Base-by-base conservation (phyloP, 1,140 invertebrate species). In the Grapholita molesta region DNA sequence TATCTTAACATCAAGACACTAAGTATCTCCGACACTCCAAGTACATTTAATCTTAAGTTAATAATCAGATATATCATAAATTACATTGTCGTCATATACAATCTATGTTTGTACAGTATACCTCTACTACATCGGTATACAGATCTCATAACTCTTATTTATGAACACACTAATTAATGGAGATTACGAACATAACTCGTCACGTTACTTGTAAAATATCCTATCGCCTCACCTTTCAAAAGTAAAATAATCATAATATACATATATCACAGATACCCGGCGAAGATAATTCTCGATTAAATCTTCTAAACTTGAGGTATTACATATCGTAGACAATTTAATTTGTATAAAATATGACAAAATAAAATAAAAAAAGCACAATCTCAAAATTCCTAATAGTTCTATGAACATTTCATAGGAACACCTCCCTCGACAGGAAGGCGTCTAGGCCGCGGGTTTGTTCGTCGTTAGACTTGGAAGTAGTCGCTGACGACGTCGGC, bases 401-500 rank as follows among this genome's bases (percentile, higher is more conserved):
- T 32, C 7, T 73, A 64, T 67, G 25, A 30, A 35, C 32, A 32
- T 72, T 70, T 75, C 67, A 77, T 75, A 78, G 74, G 70, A 74
- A 74, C 72, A 76, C 33, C 66, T 75, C 70, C 32, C 12, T 3
- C 55, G 55, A 61, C 15, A 25, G 55, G 25, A 0, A 7, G 8
- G 30, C 33, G 33, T 28, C 48, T 70, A 66, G 23, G 48, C 38
- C 48, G 11, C 67, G 61, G 33, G 48, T 21, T 42, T 66, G 61
- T 70, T 64, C 1, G 35, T 15, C 15, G 35, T 79, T 91, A 92
- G 68, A 92, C 92, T 80, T 92, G 91, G 74, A 92, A 92, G 75
- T 93, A 93, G 81, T 93, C 92, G 81, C 86, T 86, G 30, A 93
- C 92, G 33, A 85, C 84, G 70, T 89, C 89, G 38, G 83, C 81